phyloP scores from a whole-genome alignment of 2,797 vertebrate genomes.

The Scolopax rusticola region DNA sequence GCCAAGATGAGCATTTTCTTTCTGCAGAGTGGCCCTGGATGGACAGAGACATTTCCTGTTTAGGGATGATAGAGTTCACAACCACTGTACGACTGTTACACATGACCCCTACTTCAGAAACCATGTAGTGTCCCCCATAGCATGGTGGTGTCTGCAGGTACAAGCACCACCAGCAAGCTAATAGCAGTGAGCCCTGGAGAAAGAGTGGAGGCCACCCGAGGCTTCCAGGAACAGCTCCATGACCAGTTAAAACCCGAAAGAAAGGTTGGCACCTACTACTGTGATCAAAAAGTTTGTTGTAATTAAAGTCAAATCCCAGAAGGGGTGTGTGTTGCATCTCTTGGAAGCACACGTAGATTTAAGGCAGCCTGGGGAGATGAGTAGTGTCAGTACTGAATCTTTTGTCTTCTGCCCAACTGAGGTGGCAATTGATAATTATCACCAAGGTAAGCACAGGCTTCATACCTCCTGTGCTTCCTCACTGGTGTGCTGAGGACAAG shows the following conservation, averaged over 20 bases:
- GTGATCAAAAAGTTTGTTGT: background rate
- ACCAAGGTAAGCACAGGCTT: background rate
- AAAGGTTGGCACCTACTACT: background rate
- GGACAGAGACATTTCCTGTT: background rate
- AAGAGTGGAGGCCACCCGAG: background rate
- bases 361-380: background rate
- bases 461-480: background rate
- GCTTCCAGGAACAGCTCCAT: background rate
- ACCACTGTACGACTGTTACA: background rate
- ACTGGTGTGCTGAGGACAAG: background rate
- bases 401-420: background rate
- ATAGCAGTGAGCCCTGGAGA: background rate
- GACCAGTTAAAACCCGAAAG: background rate
- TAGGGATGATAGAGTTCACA: background rate
- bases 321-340: background rate
- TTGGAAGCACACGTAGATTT: fast-evolving
- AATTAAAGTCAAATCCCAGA: background rate
- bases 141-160: too few relatives aligned
- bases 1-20: background rate
- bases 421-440: background rate
- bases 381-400: background rate
- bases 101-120: background rate
- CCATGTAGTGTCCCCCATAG: background rate
- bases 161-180: background rate
- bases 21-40: background rate